Conservation (phyloP, 2,888 invertebrate species). For the Cotesia congregata region DNA sequence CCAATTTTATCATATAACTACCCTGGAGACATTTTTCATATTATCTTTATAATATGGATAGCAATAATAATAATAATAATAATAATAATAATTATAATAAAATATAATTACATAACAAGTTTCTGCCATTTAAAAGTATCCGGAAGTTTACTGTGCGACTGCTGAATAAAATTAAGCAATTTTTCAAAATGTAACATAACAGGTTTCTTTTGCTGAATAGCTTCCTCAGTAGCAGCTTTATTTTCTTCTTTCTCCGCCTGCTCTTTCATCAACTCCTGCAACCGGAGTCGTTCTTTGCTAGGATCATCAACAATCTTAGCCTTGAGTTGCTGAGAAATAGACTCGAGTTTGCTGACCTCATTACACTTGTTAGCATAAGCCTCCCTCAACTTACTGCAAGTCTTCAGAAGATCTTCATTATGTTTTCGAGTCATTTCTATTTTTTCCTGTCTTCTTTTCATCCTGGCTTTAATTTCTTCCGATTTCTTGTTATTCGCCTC, state of each 20-base stretch:
- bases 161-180: constrained; percentile 43
- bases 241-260: constrained; percentile 46
- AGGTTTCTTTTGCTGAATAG: constrained; percentile 52
- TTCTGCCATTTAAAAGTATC: constrained; percentile 45
- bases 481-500: constrained; percentile 46
- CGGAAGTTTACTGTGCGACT: constrained; percentile 46
- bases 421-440: constrained; percentile 26
- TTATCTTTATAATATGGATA: no score
- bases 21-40: no score
- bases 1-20: no score
- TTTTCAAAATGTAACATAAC: constrained; percentile 49
- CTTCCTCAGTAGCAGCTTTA: constrained; percentile 47
- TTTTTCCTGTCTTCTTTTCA: constrained; percentile 40
- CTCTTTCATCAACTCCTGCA: constrained; percentile 50
- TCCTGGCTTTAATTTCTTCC: constrained; percentile 36
- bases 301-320: constrained; percentile 56
- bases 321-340: constrained; percentile 49
- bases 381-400: constrained; percentile 38
- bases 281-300: constrained; percentile 44
- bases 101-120: constrained; percentile 47
- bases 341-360: constrained; percentile 44
- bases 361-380: constrained; percentile 40
- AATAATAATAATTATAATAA: not conserved
- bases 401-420: constrained; percentile 39
- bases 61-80: no score